These are phyloP conservation scores for Benthosema pterotum DNA, from an alignment of 2,797 vertebrate genomes.

Conservation along the genomic window DNA sequence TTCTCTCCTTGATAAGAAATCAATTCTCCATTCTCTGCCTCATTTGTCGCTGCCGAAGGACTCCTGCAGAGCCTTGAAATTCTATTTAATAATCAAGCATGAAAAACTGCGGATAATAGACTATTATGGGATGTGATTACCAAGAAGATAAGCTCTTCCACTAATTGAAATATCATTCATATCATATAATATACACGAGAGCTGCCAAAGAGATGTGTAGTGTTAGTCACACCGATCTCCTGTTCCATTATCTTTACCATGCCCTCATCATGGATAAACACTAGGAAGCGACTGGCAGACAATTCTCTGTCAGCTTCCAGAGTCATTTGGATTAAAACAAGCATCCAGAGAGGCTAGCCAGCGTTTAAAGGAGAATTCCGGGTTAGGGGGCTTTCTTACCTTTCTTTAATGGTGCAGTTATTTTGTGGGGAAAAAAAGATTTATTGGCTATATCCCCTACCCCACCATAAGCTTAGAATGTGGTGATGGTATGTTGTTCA, in stretches of 20 bases:
- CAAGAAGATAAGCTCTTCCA: slow-evolving; percentile 64
- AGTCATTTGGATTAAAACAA: not conserved
- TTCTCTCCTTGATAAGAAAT: slow-evolving; percentile 64
- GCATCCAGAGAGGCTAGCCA: too few species aligned
- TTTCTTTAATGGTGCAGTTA: too few species aligned
- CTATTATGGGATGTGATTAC: slow-evolving; percentile 68
- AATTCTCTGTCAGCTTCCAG: slow-evolving; percentile 25
- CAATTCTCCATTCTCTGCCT: slow-evolving; percentile 73
- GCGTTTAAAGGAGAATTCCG: too few species aligned
- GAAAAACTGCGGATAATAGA: slow-evolving; percentile 72
- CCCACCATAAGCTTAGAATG: too few species aligned
- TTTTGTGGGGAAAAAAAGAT: too few species aligned
- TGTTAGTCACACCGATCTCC: slow-evolving; percentile 26
- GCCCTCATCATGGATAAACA: slow-evolving; percentile 28
- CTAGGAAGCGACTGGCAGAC: slow-evolving; percentile 2
- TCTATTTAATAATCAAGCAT: slow-evolving; percentile 75
- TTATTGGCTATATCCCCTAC: too few species aligned
- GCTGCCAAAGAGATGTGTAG: slow-evolving; percentile 27
- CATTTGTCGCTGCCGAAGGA: slow-evolving; percentile 65
- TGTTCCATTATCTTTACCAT: slow-evolving; percentile 24
- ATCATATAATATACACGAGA: slow-evolving; percentile 47
- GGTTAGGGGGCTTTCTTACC: too few species aligned
- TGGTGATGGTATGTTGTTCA: too few species aligned
- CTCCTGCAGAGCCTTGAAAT: slow-evolving; percentile 65
- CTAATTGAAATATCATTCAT: slow-evolving; percentile 75